These are phyloP conservation scores for Tubulanus polymorphus DNA, from an alignment of 2,888 invertebrate genomes.

Conservation along the genomic window DNA sequence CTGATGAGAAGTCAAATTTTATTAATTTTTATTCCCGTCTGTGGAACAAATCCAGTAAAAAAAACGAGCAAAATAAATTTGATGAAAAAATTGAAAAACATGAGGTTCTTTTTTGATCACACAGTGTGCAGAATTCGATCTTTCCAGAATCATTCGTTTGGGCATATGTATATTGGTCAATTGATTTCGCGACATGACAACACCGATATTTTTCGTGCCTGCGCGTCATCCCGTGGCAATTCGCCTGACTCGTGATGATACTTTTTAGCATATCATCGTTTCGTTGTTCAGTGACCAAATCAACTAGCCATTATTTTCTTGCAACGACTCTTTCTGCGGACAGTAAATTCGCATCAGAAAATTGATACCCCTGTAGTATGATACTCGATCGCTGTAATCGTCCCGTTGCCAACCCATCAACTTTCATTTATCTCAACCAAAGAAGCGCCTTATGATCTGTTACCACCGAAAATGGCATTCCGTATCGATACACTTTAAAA, in stretches of 20 bases:
- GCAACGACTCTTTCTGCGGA: background rate
- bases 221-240: background rate
- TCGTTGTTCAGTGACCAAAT: background rate
- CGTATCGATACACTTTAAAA: constrained; percentile 18
- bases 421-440: constrained; percentile 10
- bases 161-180: no score
- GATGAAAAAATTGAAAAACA: no score
- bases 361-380: constrained; percentile 14
- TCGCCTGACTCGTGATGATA: background rate
- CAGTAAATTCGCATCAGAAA: background rate
- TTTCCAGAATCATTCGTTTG: no score
- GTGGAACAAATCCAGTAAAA: no score
- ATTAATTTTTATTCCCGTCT: no score
- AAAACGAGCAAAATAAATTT: no score
- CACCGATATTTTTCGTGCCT: background rate
- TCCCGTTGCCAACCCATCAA: constrained; percentile 11
- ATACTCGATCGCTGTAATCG: constrained; percentile 17
- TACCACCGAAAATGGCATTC: constrained; percentile 14
- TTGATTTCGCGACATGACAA: no score
- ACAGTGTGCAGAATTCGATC: no score
- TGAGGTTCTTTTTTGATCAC: no score
- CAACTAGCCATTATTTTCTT: no score
- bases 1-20: no score
- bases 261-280: background rate
- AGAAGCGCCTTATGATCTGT: constrained; percentile 23